Percentiles rank a stretch among this genome's conserved stretches.
Conservation (phyloP, 2,888 invertebrate genomes). For the Tubulanus polymorphus region DNA sequence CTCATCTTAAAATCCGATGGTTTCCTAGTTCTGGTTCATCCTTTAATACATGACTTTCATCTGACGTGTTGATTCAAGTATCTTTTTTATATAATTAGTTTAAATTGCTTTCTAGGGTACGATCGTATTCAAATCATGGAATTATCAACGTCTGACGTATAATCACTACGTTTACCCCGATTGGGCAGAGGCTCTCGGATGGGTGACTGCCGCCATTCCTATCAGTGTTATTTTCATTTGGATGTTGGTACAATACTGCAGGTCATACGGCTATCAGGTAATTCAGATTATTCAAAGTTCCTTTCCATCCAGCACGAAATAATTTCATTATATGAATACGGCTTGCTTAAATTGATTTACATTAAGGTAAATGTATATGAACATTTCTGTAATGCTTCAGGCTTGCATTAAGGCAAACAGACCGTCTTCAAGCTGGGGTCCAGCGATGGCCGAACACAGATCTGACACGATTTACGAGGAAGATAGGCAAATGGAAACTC, state of each 20-base stretch:
- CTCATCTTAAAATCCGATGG: too few relatives aligned
- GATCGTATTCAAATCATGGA: slow-evolving; percentile 34
- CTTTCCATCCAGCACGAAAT: neutral
- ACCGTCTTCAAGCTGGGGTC: slow-evolving; percentile 26
- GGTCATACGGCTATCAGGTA: slow-evolving; percentile 25
- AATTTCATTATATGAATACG: too few relatives aligned
- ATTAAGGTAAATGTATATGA: neutral
- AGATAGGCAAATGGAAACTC: too few relatives aligned
- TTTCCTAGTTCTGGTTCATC: too few relatives aligned
- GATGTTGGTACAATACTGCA: slow-evolving; percentile 27
- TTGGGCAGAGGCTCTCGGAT: slow-evolving; percentile 33
- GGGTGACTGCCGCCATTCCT: slow-evolving; percentile 29
- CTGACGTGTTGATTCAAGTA: neutral
- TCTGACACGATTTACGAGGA: too few relatives aligned
- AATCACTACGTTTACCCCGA: slow-evolving; percentile 25
- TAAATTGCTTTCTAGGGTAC: slow-evolving; percentile 25
- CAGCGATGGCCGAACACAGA: slow-evolving; percentile 23
- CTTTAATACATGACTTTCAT: neutral
- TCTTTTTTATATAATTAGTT: neutral
- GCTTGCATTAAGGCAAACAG: slow-evolving; percentile 12
- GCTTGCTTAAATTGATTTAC: too few relatives aligned
- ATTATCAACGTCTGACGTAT: slow-evolving; percentile 30
- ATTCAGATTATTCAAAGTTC: neutral
- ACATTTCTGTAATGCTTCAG: slow-evolving; percentile 8
- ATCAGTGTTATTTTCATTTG: slow-evolving; percentile 31